Percentiles rank a stretch among this genome's conserved stretches.
Conservation (phyloP, 2,797 vertebrate species). For the Xyrichtys novacula region DNA sequence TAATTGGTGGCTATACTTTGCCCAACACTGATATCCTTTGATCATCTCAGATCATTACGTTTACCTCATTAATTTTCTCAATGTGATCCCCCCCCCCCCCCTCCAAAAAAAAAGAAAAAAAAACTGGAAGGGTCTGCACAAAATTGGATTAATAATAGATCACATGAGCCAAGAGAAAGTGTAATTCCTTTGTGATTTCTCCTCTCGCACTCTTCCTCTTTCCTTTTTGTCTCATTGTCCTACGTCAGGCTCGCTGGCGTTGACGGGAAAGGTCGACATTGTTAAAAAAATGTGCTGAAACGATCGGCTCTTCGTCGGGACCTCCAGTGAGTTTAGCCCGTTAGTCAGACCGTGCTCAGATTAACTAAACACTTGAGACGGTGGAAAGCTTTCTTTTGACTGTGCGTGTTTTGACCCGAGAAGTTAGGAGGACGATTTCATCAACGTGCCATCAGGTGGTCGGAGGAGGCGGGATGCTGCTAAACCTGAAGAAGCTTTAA, state of each 20-base stretch:
- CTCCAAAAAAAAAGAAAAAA: conserved; percentile 44
- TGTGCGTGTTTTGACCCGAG: too few species aligned
- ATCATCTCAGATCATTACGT: conserved; percentile 90
- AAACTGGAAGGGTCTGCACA: conserved; percentile 77
- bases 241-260: conserved; percentile 1
- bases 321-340: background rate
- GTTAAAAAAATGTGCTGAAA: background rate
- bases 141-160: conserved; percentile 88
- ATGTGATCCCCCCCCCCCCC: conserved; percentile 69
- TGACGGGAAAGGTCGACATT: conserved; percentile 29
- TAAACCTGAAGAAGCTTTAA: too few species aligned
- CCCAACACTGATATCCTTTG: conserved; percentile 88
- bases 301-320: background rate
- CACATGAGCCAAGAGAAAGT: conserved; percentile 79
- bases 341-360: conserved; percentile 1
- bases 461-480: too few species aligned
- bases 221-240: conserved; percentile 45
- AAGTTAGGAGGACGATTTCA: too few species aligned
- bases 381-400: too few species aligned
- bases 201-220: conserved; percentile 33
- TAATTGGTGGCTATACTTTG: conserved; percentile 89
- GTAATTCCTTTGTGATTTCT: conserved; percentile 77
- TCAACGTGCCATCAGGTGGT: too few species aligned
- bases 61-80: conserved; percentile 89
- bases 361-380: too few species aligned